Evolutionary conservation across 2,113 vertebrate genomes (phyloP).

Genomic region (Equus przewalskii): DNA sequence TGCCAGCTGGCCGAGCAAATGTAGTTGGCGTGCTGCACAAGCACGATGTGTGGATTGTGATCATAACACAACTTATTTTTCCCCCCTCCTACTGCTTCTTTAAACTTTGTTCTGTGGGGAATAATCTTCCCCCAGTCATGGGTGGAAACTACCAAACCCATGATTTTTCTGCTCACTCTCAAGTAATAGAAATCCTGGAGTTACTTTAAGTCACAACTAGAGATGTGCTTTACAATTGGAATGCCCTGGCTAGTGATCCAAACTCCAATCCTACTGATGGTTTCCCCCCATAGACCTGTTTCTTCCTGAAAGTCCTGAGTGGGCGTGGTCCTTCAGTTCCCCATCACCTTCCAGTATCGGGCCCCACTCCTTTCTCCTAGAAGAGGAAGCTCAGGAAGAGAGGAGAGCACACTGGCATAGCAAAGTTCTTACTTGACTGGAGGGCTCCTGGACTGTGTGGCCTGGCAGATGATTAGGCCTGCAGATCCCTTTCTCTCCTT

Average conservation of each 20-base stretch:
- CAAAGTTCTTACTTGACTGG: not conserved
- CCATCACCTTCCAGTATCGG: not conserved
- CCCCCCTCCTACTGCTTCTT: not conserved
- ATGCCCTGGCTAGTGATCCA: not conserved
- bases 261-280: not conserved
- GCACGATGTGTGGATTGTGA: conserved; percentile 17
- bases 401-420: fast-evolving
- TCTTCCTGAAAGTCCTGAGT: not conserved
- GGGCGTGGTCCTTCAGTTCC: not conserved
- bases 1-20: conserved; percentile 76
- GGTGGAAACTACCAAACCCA: not conserved
- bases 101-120: conserved; percentile 54
- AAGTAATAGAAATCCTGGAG: not conserved
- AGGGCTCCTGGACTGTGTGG: not conserved
- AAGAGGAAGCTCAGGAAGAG: not conserved
- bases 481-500: not conserved
- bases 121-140: not conserved
- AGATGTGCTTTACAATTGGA: not conserved
- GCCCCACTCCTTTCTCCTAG: not conserved
- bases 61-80: not conserved
- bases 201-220: not conserved
- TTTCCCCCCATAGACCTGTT: not conserved
- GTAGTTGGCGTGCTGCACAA: conserved; percentile 57
- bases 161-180: not conserved
- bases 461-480: not conserved